Percentiles rank a stretch among this genome's conserved stretches.
Conservation (phyloP, 2,797 vertebrate genomes). For the Discoglossus pictus region DNA sequence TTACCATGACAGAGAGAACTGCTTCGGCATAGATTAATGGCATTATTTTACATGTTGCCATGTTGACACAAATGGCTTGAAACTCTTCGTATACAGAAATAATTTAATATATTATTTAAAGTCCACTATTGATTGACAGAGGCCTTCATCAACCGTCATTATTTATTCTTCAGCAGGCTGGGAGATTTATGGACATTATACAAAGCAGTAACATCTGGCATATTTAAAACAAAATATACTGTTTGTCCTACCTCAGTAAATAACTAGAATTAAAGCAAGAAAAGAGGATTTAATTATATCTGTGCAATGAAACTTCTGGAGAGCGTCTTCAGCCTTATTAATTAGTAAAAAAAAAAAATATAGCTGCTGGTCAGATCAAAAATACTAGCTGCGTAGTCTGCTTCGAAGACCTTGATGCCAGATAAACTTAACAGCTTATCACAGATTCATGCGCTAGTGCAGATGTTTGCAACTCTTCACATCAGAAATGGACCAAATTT, state of each 20-base stretch:
- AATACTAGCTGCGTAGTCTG: slow-evolving; percentile 56
- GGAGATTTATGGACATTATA: slow-evolving; percentile 56
- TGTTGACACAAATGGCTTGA: slow-evolving; percentile 52
- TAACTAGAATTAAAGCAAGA: slow-evolving; percentile 22
- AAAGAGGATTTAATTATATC: slow-evolving; percentile 47
- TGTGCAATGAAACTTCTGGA: slow-evolving; percentile 57
- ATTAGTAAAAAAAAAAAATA: slow-evolving; percentile 50
- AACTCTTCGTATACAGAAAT: slow-evolving; percentile 52
- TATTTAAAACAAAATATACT: slow-evolving; percentile 63
- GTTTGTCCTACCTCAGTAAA: slow-evolving; percentile 75
- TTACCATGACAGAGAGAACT: slow-evolving; percentile 55
- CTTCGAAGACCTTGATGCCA: slow-evolving; percentile 57
- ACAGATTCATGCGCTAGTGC: slow-evolving; percentile 9
- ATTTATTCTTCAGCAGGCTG: slow-evolving; percentile 62
- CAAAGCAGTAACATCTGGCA: slow-evolving; percentile 65
- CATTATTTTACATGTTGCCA: slow-evolving; percentile 59
- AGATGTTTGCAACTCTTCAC: slow-evolving; percentile 16
- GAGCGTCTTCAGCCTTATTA: slow-evolving; percentile 59
- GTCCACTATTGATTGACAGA: slow-evolving; percentile 53
- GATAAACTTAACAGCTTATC: slow-evolving; percentile 39
- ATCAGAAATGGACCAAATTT: slow-evolving; percentile 41
- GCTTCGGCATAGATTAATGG: slow-evolving; percentile 54
- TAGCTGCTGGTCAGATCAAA: slow-evolving; percentile 59
- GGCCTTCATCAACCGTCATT: slow-evolving; percentile 59
- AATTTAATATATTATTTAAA: slow-evolving; percentile 1